Evolutionary conservation across 2,113 vertebrate genomes (phyloP), one percentile per base, ranked within the genome.

Genomic region (Gymnogyps californianus): DNA sequence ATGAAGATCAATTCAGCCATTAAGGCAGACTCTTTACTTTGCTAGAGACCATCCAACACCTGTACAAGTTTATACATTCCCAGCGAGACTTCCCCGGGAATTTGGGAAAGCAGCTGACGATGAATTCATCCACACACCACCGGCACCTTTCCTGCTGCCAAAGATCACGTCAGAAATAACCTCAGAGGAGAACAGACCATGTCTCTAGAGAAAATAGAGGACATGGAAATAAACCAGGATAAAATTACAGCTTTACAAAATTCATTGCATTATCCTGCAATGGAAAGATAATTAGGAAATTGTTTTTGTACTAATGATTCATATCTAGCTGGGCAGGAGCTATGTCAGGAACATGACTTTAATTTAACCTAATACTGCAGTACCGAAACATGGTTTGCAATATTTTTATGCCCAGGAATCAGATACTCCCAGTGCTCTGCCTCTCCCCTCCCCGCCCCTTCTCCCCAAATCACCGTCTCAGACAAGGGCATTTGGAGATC

Each of bases 251-350:
- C 91, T 90, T 83, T 57, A 79, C 49, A 90, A 82, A 97, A 87
- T 52, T 57, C 49, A 94, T 79, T 86, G 82, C 80, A 47, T 92
- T 93, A 52, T 31, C 52, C 83, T 82, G 80, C 92, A 95, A 81
- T 84, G 78, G 84, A 94, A 83, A 83, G 90, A 95, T 96, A 96
- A 98, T 74, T 95, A 92, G 90, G 92, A 97, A 88, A 87, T 94
- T 90, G 90, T 42, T 83, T 92, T 97, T 92, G 66, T 40, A 11
- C 47, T 84, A 76, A 92, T 97, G 86, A 82, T 79, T 97, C 91
- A 95, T 89, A 93, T 92, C 87, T 94, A 92, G 89, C 67, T 46
- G 55, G 64, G 58, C 29, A 94, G 79, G 42, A 94, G 62, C 79
- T 94, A 8, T 72, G 87, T 75, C 87, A 95, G 93, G 84, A 90